These are phyloP conservation scores for Sclerodermus sp. DNA, from an alignment of 2,888 invertebrate species.

Conservation along the genomic window DNA sequence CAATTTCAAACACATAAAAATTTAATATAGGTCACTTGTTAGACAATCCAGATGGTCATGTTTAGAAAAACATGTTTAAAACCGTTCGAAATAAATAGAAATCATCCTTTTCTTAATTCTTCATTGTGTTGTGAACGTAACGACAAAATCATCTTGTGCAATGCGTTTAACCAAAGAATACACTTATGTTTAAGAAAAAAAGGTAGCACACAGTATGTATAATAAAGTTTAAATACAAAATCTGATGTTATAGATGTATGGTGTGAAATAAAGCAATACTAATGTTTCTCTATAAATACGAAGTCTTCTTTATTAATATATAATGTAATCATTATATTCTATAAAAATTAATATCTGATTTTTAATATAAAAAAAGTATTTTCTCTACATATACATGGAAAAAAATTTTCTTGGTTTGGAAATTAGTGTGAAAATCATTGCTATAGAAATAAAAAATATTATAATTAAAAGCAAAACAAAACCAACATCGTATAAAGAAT, in stretches of 20 bases:
- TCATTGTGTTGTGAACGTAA: slow-evolving; percentile 3
- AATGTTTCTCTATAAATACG: slow-evolving; percentile 17
- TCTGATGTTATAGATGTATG: slow-evolving; percentile 12
- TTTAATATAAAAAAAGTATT: background rate
- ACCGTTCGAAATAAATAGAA: background rate
- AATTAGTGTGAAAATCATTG: no score
- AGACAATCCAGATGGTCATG: background rate
- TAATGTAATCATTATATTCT: background rate
- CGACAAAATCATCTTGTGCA: background rate
- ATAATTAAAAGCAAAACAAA: no score
- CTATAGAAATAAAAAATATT: no score
- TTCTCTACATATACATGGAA: background rate
- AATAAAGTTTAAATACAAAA: slow-evolving; percentile 16
- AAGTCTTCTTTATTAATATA: background rate
- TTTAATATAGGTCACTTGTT: no score
- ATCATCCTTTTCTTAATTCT: slow-evolving; percentile 1
- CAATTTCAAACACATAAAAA: no score
- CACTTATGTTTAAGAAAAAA: slow-evolving; percentile 12
- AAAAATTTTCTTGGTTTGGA: no score
- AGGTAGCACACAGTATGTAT: slow-evolving; percentile 13
- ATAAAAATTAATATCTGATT: no score
- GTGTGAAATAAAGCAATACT: slow-evolving; percentile 27
- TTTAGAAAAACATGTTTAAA: background rate
- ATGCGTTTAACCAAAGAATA: slow-evolving; percentile 19
- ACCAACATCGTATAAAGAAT: no score